Base-by-base conservation (phyloP, 2,888 invertebrate genomes). In the Tenthredo scrophulariae region DNA sequence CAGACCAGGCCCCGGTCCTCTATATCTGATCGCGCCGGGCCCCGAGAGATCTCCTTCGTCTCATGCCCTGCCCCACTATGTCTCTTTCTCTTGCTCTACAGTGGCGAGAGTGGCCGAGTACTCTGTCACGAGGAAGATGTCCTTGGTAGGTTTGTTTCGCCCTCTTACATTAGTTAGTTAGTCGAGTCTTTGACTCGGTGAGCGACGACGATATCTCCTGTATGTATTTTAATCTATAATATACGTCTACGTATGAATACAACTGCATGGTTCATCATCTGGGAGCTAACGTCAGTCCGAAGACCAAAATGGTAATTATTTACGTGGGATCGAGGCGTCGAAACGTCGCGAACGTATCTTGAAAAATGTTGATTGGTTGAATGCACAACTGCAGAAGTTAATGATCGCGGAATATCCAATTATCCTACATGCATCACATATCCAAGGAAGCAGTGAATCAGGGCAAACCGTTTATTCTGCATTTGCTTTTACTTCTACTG, bases 21-120 rank as follows among this genome's bases (percentile, higher is more conserved):
- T 84, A 74, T 91, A 92, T 92, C 91, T 90, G 91, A 92, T 91
- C 89, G 90, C 89, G 86, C 90, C 90, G 90, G 89, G 90, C 89
- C 91, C 90, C 90, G 89, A 80, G 40, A 77, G 80, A 90, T 90
- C 90, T 89, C 89, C 90, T 89, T 89, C 88, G 87, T 87, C 88
- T 86, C 87, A 85, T 84, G 15, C 83, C 54, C 74, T 83, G 70
- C 74, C 40, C 74, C 40, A 46, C 37, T 62, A 75, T 84, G 65
- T 86, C 75, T 85, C 74, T 74, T 50, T 37, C 22, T 54, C 67
- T 50, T 26, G 37, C 83, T 70, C n/a, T 40, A 22, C 84, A 74
- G 72, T 74, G 72, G 72, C 37, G 43, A 74, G 72, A 74, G 72
- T 74, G 43, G 43, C 72, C 72, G 72, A 74, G 77, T 77, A 50